Conservation (phyloP, 2,113 vertebrate genomes). For the Bothrops jararaca region DNA sequence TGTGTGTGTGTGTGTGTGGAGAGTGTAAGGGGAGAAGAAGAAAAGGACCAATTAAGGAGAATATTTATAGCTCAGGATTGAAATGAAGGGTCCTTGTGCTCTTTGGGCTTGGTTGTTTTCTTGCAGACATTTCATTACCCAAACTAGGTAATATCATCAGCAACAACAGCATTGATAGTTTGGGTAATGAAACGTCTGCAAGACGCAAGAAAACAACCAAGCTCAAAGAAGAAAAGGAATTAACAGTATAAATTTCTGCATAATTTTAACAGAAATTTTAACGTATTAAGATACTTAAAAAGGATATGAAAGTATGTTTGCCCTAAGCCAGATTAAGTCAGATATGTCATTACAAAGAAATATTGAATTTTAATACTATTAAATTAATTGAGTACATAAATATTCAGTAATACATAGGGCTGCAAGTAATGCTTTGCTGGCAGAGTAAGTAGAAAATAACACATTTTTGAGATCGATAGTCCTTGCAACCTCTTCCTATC, state of each 20-base stretch:
- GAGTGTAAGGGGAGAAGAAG: background rate
- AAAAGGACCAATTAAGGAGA: too few relatives aligned
- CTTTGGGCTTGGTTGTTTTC: background rate
- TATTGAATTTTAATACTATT: background rate
- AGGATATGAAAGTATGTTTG: background rate
- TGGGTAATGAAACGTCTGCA: background rate
- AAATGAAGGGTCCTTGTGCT: background rate
- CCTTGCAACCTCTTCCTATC: background rate
- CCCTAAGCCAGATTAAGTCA: background rate
- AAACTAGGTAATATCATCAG: background rate
- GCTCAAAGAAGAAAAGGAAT: background rate
- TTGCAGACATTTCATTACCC: background rate
- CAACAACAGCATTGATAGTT: background rate
- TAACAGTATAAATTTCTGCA: background rate
- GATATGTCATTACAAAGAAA: background rate
- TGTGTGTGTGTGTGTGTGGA: background rate
- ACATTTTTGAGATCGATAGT: background rate
- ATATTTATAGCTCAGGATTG: too few relatives aligned
- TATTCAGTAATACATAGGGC: background rate
- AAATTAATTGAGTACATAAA: background rate
- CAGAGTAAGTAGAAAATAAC: background rate
- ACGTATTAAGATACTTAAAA: background rate
- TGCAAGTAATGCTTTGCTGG: background rate
- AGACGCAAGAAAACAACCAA: background rate
- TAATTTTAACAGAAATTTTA: background rate